Base-by-base conservation (phyloP, 2,113 vertebrate genomes). In the Condylura cristata region DNA sequence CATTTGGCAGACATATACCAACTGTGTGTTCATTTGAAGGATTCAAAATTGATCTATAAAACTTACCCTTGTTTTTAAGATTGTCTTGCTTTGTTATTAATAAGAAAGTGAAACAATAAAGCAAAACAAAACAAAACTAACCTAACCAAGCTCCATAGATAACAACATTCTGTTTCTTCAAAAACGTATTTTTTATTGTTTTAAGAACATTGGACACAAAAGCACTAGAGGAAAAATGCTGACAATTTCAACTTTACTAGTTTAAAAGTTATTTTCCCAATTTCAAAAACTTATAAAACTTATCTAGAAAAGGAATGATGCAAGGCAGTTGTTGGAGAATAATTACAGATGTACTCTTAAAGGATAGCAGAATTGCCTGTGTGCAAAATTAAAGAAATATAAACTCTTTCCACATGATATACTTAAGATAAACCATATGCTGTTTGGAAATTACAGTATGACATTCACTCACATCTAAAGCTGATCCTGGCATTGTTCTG, bases 161-260 rank as follows among this genome's bases (percentile, higher is more conserved):
- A 84, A 18, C 63, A 60, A 95, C n/a, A 0, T 22, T 30, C 72
- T 86, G 4, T 93, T 91, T 83, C 80, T 90, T 71, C n/a, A 30
- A 58, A 93, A 81, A 92, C 51, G 37, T 82, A 8, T 80, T 88
- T 96, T 95, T 92, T 68, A 82, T 89, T 94, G 79, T 95, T 95
- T 80, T 17, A 71, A 75, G 95, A 97, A 95, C 20, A 8, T 76
- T 75, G 75, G 91, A 96, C 94, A 98, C 97, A 96, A 71, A 34
- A 80, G 12, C 53, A 66, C 48, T 86, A 86, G 65, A 96, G 94
- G 34, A 51, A 65, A 95, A 95, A 37, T 89, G 60, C 75, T 97
- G 63, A 84, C 8, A 86, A 89, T 96, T 96, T 81, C 92, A 37
- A 85, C 82, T 97, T 91, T 81, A 84, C 89, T 85, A 80, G 91